phyloP scores from a whole-genome alignment of 2,113 vertebrate genomes.

The Heterocephalus glaber region DNA sequence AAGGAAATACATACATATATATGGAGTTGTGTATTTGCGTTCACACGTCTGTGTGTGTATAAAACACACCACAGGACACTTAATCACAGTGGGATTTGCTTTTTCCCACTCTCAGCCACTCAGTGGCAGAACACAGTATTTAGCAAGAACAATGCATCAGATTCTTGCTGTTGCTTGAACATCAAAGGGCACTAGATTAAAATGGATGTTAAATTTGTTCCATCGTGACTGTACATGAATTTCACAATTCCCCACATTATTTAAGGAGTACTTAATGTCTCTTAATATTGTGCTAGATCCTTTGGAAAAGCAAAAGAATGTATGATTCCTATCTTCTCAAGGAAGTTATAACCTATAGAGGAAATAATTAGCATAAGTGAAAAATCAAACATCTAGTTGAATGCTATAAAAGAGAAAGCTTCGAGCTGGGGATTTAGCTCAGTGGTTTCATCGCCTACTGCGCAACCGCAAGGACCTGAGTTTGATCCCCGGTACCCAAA shows the following conservation, averaged over 20 bases:
- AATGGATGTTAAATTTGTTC: background rate
- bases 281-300: background rate
- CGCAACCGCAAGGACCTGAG: no score
- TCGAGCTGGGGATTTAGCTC: no score
- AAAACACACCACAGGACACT: background rate
- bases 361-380: conserved; percentile 39
- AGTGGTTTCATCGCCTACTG: no score
- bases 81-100: background rate
- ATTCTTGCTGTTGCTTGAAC: background rate
- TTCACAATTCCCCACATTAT: background rate
- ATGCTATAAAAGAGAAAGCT: background rate
- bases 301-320: conserved; percentile 34
- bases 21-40: background rate
- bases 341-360: background rate
- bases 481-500: no score
- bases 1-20: background rate
- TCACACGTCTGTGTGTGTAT: background rate
- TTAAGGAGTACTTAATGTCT: background rate
- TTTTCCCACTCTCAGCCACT: background rate
- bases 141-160: background rate
- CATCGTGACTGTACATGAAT: background rate
- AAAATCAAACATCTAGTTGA: background rate
- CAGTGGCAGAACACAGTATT: background rate
- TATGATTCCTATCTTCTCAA: background rate
- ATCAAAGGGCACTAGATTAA: background rate